phyloP scores from a whole-genome alignment of 2,888 invertebrate genomes.

The Drosophila picticornis region DNA sequence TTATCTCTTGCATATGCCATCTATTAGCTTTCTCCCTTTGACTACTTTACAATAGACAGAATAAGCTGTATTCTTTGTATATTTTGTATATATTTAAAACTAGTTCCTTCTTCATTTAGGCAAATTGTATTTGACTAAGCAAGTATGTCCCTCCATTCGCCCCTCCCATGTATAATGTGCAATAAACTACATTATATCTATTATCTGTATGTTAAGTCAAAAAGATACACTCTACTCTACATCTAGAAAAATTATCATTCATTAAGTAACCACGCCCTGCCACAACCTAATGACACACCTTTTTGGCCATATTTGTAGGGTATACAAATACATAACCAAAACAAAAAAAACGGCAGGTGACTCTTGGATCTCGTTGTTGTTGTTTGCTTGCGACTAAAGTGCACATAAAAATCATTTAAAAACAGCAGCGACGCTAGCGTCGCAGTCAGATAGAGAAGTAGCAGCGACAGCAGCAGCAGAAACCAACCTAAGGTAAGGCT shows the following conservation, averaged over 20 bases:
- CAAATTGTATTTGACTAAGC: neutral
- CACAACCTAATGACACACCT: constrained; percentile 3
- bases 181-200: neutral
- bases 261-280: neutral
- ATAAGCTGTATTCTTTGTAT: neutral
- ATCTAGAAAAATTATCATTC: neutral
- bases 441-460: constrained; percentile 36
- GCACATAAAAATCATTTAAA: constrained; percentile 81
- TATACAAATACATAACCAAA: constrained; percentile 38
- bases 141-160: neutral
- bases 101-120: neutral
- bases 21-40: neutral
- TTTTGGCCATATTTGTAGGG: constrained; percentile 27
- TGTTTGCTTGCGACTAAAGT: constrained; percentile 56
- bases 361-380: constrained; percentile 12
- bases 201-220: neutral
- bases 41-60: neutral
- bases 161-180: too few species aligned
- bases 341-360: constrained; percentile 1
- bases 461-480: constrained; percentile 5
- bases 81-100: neutral
- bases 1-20: too few species aligned
- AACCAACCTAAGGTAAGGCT: constrained; percentile 59
- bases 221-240: neutral
- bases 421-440: constrained; percentile 57